Percentiles rank a stretch among this genome's conserved stretches.
Evolutionary conservation across 2,113 vertebrate species (phyloP).

Genomic region (Aix galericulata): DNA sequence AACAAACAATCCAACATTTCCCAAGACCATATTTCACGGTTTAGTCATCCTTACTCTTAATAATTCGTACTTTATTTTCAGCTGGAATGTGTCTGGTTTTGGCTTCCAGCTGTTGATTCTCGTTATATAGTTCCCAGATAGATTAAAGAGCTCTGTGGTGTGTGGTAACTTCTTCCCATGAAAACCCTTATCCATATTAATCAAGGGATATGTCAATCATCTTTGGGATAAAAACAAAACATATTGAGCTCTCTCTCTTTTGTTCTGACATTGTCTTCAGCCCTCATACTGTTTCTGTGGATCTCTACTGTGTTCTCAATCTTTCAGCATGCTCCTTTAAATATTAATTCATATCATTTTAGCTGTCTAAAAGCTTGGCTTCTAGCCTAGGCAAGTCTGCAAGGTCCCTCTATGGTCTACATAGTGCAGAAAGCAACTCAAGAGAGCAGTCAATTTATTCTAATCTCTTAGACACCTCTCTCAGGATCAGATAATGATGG

Average conservation of each 20-base stretch:
- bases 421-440: background rate
- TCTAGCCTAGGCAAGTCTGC: background rate
- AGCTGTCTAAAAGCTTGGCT: background rate
- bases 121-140: background rate
- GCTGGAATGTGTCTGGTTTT: background rate
- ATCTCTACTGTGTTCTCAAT: background rate
- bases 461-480: background rate
- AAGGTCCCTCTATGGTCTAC: background rate
- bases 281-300: background rate
- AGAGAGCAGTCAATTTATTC: background rate
- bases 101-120: background rate
- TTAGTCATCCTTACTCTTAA: slow-evolving; percentile 1
- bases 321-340: background rate
- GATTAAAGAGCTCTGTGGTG: background rate
- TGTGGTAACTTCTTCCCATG: background rate
- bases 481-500: background rate
- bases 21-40: background rate
- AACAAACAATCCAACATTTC: background rate
- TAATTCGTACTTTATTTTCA: slow-evolving; percentile 9
- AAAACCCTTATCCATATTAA: background rate
- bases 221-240: background rate
- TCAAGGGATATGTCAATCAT: background rate
- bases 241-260: background rate
- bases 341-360: background rate
- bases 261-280: background rate